A percentile compares a stretch with the other conserved stretches of the same genome.
Conservation (phyloP, 2,797 vertebrate species). For the Avahi laniger region DNA sequence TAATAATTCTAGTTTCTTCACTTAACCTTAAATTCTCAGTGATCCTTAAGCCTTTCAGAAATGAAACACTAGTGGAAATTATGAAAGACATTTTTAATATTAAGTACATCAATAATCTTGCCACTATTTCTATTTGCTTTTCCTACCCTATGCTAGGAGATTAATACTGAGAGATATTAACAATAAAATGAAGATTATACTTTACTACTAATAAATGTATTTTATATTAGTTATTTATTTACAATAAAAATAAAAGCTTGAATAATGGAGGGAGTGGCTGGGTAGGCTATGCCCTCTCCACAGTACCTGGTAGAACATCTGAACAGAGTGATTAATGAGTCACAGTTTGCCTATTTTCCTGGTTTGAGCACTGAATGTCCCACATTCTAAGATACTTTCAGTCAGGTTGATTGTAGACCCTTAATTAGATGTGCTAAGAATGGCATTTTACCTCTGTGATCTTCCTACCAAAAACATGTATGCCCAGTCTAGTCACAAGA, state of each 20-base stretch:
- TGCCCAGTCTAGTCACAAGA: neutral
- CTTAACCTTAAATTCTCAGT: slow-evolving; percentile 76
- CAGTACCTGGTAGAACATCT: slow-evolving; percentile 47
- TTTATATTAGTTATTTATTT: neutral
- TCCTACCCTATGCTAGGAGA: neutral
- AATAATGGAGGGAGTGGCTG: neutral
- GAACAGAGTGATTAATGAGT: neutral
- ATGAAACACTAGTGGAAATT: slow-evolving; percentile 77
- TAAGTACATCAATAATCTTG: slow-evolving; percentile 51
- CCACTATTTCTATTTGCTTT: slow-evolving; percentile 30
- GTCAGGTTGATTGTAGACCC: no score
- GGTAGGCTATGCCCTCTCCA: slow-evolving; percentile 19
- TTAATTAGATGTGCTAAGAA: neutral
- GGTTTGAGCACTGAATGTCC: neutral
- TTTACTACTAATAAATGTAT: neutral
- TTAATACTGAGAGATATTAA: neutral
- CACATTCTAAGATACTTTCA: neutral
- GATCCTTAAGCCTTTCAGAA: slow-evolving; percentile 77
- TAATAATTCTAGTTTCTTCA: slow-evolving; percentile 59
- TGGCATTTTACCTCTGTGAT: neutral
- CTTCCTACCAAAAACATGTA: neutral
- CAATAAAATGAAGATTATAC: neutral
- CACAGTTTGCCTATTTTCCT: neutral
- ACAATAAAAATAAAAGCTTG: slow-evolving; percentile 5
- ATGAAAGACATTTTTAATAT: slow-evolving; percentile 63